Evolutionary conservation across 2,113 vertebrate species (phyloP).

Genomic region (Phrynocephalus versicolor): DNA sequence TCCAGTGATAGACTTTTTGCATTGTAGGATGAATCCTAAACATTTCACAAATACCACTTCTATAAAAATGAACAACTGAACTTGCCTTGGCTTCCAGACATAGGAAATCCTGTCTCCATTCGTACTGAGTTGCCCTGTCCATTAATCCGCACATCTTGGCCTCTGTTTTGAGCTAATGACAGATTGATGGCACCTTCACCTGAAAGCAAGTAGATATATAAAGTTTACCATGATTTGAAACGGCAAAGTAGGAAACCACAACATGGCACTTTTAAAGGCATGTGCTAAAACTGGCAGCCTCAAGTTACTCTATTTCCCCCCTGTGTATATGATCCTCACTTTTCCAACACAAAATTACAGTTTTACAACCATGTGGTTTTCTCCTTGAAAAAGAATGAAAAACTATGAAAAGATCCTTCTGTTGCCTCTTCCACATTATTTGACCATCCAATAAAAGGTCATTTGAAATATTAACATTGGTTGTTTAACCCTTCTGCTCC

Average conservation of each 20-base stretch:
- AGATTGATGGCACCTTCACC: constrained; percentile 97
- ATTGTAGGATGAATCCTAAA: fast-evolving
- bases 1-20: not conserved
- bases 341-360: too few relatives aligned
- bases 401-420: not conserved
- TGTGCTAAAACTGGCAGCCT: not conserved
- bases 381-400: too few relatives aligned
- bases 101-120: constrained; percentile 86
- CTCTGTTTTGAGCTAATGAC: constrained; percentile 87
- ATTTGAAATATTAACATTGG: not conserved
- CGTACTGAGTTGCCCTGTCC: constrained; percentile 83
- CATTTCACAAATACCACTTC: fast-evolving
- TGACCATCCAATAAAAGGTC: not conserved
- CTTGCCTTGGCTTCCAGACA: constrained; percentile 88
- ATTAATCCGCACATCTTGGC: constrained; percentile 92
- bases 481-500: not conserved
- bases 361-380: too few relatives aligned
- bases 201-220: constrained; percentile 54
- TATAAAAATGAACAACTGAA: not conserved
- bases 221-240: not conserved
- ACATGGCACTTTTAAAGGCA: not conserved
- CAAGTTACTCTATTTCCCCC: not conserved
- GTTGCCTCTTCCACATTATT: not conserved
- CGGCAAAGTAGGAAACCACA: not conserved
- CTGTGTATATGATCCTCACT: too few relatives aligned